phyloP scores from a whole-genome alignment of 2,888 invertebrate genomes.

The Neocrepidodera transversa region DNA sequence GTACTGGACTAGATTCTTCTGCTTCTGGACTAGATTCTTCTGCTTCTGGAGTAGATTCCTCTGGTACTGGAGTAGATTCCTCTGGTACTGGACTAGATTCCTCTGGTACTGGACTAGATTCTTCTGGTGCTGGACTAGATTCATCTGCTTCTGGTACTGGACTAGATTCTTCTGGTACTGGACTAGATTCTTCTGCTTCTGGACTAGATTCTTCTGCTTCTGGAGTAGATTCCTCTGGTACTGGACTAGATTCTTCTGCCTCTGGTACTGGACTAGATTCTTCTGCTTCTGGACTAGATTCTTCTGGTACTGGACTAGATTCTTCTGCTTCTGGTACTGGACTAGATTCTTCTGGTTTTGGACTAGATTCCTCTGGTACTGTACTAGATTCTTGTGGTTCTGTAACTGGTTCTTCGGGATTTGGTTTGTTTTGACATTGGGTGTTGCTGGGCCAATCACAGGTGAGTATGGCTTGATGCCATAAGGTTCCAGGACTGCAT shows the following conservation, averaged over 20 bases:
- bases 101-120: not conserved
- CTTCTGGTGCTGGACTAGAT: constrained; percentile 6
- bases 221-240: not conserved
- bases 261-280: not conserved
- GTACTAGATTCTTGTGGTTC: not conserved
- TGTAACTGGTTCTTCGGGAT: not conserved
- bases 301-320: not conserved
- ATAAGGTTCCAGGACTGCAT: constrained; percentile 16
- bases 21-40: not conserved
- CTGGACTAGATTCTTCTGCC: not conserved
- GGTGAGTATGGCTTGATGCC: constrained; percentile 8
- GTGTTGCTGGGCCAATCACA: constrained; percentile 12
- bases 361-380: not conserved
- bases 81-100: not conserved
- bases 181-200: not conserved
- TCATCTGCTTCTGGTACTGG: not conserved
- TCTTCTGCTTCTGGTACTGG: not conserved
- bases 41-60: not conserved
- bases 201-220: not conserved
- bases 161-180: not conserved
- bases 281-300: not conserved
- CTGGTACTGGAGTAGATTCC: not conserved
- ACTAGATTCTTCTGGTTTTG: not conserved
- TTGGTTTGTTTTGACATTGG: not conserved
- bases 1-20: not conserved